A percentile compares a stretch with the other conserved stretches of the same genome.
phyloP scores from a whole-genome alignment of 1,140 invertebrate genomes.

The Anastrepha ludens region DNA sequence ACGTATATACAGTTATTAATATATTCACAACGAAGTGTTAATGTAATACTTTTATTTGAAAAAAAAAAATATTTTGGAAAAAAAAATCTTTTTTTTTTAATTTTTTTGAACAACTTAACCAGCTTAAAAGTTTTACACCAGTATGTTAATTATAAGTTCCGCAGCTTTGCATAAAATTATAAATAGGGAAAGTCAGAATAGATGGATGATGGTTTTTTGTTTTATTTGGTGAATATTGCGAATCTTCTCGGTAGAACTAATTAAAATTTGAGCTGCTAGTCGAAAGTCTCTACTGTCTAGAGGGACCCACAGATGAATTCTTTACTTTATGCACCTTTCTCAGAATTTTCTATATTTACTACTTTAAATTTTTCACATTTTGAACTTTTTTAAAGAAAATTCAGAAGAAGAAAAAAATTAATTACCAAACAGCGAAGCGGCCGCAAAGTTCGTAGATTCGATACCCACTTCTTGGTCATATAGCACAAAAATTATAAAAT shows the following conservation, averaged over 20 bases:
- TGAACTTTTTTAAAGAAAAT: no score
- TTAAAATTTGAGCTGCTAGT: not conserved
- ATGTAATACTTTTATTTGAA: not conserved
- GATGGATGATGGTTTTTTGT: not conserved
- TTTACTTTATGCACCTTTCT: no score
- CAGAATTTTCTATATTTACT: no score
- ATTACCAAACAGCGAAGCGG: no score
- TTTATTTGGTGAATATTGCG: not conserved
- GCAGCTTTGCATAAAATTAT: not conserved
- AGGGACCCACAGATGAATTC: no score
- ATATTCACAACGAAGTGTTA: conserved; percentile 23
- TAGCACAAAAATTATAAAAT: no score
- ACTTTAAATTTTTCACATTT: no score
- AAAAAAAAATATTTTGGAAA: not conserved
- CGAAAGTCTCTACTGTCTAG: not conserved
- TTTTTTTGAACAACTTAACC: not conserved
- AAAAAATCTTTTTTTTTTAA: not conserved
- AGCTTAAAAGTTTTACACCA: conserved; percentile 26
- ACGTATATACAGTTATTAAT: not conserved
- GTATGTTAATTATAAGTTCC: conserved; percentile 9
- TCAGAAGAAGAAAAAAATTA: no score
- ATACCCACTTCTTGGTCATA: no score
- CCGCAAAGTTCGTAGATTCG: no score
- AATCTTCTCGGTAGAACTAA: not conserved
- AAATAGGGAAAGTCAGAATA: not conserved